A percentile compares a stretch with the other conserved stretches of the same genome.
These are phyloP conservation scores for Drosophila miranda DNA, from an alignment of 1,140 invertebrate genomes.

Conservation along the genomic window DNA sequence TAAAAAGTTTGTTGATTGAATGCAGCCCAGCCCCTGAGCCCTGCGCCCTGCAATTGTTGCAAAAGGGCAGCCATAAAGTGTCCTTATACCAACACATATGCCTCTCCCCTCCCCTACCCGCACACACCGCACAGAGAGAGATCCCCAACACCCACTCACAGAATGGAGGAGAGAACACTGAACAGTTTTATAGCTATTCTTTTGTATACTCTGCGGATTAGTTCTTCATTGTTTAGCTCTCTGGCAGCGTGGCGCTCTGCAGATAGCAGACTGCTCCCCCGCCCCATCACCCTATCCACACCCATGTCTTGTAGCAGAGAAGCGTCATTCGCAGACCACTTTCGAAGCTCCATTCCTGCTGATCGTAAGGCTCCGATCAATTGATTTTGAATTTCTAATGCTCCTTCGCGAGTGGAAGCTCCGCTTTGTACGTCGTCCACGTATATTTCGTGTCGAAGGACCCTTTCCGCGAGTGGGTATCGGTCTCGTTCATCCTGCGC, in stretches of 20 bases:
- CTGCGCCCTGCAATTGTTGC: conserved; percentile 75
- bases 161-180: not conserved
- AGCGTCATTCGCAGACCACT: no score
- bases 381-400: no score
- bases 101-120: conserved; percentile 6
- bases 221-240: conserved; percentile 76
- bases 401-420: no score
- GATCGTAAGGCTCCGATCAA: no score
- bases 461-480: no score
- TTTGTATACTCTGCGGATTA: conserved; percentile 79
- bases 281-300: no score
- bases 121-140: conserved; percentile 20
- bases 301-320: no score
- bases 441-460: no score
- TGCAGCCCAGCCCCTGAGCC: conserved; percentile 50
- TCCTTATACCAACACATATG: conserved; percentile 57
- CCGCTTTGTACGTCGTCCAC: no score
- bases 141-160: conserved; percentile 9
- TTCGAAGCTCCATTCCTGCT: no score
- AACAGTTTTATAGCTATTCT: conserved; percentile 74
- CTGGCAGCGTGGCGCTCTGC: conserved; percentile 70
- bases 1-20: conserved; percentile 79
- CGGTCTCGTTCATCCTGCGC: no score
- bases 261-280: conserved; percentile 46
- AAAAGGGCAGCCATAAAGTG: conserved; percentile 78